Conservation (phyloP, 2,888 invertebrate genomes). For the Amphipyra tragopoginis region DNA sequence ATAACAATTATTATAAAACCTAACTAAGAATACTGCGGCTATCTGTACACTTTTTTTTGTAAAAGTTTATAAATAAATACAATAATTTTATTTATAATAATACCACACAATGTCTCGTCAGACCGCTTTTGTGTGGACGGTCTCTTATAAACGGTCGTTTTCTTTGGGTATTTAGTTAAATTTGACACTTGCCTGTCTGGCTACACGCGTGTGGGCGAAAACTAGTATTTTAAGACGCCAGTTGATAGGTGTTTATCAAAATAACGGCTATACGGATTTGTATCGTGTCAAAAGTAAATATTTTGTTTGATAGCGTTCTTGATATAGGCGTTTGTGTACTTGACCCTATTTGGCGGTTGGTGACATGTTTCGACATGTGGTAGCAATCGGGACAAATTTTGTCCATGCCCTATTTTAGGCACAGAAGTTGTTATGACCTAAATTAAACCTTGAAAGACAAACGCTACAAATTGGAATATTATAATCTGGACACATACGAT, state of each 20-base stretch:
- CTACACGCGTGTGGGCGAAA: conserved; percentile 61
- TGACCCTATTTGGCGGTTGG: conserved; percentile 39
- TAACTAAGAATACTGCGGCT: too few species aligned
- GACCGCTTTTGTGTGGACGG: conserved; percentile 39
- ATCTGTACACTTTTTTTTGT: too few species aligned
- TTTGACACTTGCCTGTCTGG: conserved; percentile 68
- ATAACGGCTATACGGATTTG: conserved; percentile 42
- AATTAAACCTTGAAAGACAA: not conserved
- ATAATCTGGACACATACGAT: too few species aligned
- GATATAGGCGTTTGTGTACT: conserved; percentile 24
- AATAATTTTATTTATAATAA: too few species aligned
- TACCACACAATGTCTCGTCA: too few species aligned
- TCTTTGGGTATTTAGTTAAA: conserved; percentile 63
- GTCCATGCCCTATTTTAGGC: conserved; percentile 4
- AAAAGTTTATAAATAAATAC: too few species aligned
- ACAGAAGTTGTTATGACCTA: not conserved
- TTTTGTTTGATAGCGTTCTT: conserved; percentile 18
- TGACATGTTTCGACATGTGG: conserved; percentile 36
- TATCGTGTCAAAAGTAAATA: conserved; percentile 45
- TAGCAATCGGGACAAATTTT: conserved; percentile 14
- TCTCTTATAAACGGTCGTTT: conserved; percentile 59
- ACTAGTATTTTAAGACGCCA: conserved; percentile 45
- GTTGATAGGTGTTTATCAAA: conserved; percentile 49
- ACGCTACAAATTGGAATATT: too few species aligned
- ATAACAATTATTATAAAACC: too few species aligned